These are phyloP conservation scores for Psittacula derbiana DNA, from an alignment of 2,797 vertebrate species.

Conservation along the genomic window DNA sequence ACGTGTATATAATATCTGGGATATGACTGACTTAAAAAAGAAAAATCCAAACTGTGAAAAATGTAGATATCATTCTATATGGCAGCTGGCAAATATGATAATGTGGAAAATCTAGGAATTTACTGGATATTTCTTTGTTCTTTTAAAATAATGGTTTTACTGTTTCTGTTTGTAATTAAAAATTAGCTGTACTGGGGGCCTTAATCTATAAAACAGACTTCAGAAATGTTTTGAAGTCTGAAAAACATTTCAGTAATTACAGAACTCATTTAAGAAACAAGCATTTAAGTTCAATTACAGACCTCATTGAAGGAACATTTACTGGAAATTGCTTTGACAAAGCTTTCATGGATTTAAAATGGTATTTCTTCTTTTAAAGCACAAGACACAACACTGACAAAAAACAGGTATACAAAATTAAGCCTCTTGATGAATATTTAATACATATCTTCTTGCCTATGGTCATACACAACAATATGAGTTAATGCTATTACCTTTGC, in stretches of 20 bases:
- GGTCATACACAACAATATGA: background rate
- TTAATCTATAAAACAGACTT: background rate
- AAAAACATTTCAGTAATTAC: background rate
- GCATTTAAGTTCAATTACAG: background rate
- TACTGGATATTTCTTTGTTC: background rate
- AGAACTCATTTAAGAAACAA: background rate
- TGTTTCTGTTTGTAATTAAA: slow-evolving; percentile 8
- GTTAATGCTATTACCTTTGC: background rate
- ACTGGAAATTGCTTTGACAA: background rate
- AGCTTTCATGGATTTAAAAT: background rate
- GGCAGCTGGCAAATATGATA: slow-evolving; percentile 3
- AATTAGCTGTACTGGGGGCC: background rate
- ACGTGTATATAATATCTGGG: background rate
- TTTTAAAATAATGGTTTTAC: background rate
- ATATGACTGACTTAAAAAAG: background rate
- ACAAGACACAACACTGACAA: background rate
- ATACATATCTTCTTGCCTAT: background rate
- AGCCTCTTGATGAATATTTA: background rate
- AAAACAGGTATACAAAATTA: background rate
- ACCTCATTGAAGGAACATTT: background rate
- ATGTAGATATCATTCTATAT: background rate
- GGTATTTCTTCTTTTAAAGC: background rate
- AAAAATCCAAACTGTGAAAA: background rate
- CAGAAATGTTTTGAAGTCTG: background rate
- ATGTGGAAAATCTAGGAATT: background rate